These are phyloP conservation scores for Oncorhynchus kisutch DNA, from an alignment of 2,113 vertebrate genomes.

Conservation along the genomic window DNA sequence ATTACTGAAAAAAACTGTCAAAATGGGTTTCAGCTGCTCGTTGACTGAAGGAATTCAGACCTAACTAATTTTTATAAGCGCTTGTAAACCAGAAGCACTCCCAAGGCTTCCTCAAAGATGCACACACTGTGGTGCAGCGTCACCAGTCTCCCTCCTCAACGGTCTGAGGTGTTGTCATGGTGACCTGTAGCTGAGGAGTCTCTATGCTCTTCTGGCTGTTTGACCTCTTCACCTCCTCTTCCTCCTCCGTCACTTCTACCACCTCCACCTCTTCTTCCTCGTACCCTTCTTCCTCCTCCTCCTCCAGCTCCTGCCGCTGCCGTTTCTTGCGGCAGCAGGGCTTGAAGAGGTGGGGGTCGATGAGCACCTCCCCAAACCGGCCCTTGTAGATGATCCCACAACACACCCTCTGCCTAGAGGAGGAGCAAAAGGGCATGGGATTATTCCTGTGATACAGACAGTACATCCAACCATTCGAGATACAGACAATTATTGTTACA, in stretches of 20 bases:
- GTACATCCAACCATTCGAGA: too few relatives aligned
- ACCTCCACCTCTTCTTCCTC: slow-evolving; percentile 50
- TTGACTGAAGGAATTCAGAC: slow-evolving; percentile 64
- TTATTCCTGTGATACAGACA: too few relatives aligned
- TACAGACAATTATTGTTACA: too few relatives aligned
- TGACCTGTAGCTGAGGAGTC: slow-evolving; percentile 45
- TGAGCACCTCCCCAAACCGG: slow-evolving; percentile 95
- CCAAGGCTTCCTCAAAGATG: slow-evolving; percentile 23
- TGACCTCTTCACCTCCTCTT: slow-evolving; percentile 50
- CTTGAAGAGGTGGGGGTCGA: slow-evolving; percentile 96
- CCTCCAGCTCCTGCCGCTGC: slow-evolving; percentile 64
- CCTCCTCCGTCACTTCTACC: slow-evolving; percentile 60
- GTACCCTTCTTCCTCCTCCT: slow-evolving; percentile 37
- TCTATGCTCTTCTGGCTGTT: slow-evolving; percentile 34
- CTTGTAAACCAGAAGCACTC: slow-evolving; percentile 38
- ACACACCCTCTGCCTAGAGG: slow-evolving; percentile 90
- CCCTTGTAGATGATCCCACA: slow-evolving; percentile 99
- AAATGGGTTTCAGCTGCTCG: slow-evolving; percentile 63
- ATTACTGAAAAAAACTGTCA: slow-evolving; percentile 33
- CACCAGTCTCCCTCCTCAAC: slow-evolving; percentile 51
- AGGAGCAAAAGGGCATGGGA: background rate
- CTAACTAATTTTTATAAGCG: slow-evolving; percentile 54
- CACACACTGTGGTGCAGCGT: slow-evolving; percentile 9
- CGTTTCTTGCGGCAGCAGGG: slow-evolving; percentile 95
- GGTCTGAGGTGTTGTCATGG: slow-evolving; percentile 38